Evolutionary conservation across 2,113 vertebrate genomes (phyloP).

Genomic region (Leptosomus discolor): DNA sequence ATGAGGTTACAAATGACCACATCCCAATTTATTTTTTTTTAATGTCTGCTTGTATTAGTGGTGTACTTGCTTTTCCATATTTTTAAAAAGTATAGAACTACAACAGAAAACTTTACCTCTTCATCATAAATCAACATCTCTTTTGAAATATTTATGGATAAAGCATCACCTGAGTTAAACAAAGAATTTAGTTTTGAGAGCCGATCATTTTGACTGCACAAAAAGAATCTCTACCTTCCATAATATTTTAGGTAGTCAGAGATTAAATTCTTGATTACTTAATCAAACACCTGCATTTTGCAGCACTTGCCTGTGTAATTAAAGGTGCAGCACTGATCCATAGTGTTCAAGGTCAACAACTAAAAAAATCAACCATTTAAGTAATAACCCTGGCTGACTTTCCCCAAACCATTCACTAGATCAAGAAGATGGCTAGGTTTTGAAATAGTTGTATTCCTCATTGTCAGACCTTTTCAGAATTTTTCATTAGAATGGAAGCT

Average conservation of each 20-base stretch:
- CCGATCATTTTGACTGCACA: not conserved
- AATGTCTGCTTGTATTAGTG: not conserved
- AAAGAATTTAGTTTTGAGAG: not conserved
- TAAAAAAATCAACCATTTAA: slow-evolving; percentile 30
- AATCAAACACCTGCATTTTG: slow-evolving; percentile 39
- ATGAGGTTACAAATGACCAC: not conserved
- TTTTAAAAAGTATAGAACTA: not conserved
- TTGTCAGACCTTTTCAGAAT: not conserved
- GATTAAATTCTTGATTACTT: slow-evolving; percentile 18
- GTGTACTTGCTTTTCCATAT: not conserved
- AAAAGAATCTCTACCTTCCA: not conserved
- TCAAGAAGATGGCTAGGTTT: not conserved
- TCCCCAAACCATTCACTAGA: slow-evolving; percentile 7
- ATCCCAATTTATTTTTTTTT: not conserved
- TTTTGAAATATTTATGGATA: not conserved
- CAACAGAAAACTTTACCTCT: not conserved
- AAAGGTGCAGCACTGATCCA: not conserved
- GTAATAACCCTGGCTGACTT: slow-evolving; percentile 15
- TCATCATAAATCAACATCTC: not conserved
- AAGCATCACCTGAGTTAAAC: not conserved
- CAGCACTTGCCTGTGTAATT: slow-evolving; percentile 32
- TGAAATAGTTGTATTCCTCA: not conserved
- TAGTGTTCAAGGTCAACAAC: slow-evolving; percentile 39
- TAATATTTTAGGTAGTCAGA: not conserved
- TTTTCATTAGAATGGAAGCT: slow-evolving; percentile 26